phyloP scores from a whole-genome alignment of 2,797 vertebrate species.

The Catharus ustulatus region DNA sequence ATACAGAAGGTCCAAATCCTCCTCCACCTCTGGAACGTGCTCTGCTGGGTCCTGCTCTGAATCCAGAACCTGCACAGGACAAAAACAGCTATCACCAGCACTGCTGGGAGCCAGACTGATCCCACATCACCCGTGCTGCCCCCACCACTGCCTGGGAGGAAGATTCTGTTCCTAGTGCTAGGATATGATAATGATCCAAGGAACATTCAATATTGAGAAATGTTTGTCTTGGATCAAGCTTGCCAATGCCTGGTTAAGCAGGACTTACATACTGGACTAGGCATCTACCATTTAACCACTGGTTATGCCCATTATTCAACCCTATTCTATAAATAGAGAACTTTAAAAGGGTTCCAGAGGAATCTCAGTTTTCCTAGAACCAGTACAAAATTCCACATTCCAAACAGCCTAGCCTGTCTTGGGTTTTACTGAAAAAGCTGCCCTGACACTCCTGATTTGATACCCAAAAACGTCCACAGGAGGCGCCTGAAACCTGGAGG shows the following conservation, averaged over 20 bases:
- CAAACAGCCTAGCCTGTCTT: neutral
- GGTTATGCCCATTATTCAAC: neutral
- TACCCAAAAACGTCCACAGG: neutral
- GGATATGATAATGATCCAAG: neutral
- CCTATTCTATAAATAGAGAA: neutral
- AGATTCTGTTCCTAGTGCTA: neutral
- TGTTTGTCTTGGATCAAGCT: neutral
- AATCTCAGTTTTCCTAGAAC: neutral
- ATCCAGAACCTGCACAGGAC: conserved; percentile 86
- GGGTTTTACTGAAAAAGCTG: neutral
- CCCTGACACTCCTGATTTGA: neutral
- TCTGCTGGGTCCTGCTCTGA: conserved; percentile 96
- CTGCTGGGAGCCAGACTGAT: neutral
- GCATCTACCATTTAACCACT: neutral
- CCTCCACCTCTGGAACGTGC: conserved; percentile 90
- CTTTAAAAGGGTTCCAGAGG: neutral
- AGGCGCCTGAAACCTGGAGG: neutral
- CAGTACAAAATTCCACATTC: neutral
- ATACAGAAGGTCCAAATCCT: conserved; percentile 90
- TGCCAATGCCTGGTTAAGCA: neutral
- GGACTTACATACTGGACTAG: neutral
- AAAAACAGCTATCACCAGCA: neutral
- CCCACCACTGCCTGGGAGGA: neutral
- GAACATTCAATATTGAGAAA: neutral
- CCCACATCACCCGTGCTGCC: neutral